Percentiles rank a stretch among this genome's conserved stretches.
Conservation (phyloP, 2,113 vertebrate genomes). For the Peromyscus leucopus region DNA sequence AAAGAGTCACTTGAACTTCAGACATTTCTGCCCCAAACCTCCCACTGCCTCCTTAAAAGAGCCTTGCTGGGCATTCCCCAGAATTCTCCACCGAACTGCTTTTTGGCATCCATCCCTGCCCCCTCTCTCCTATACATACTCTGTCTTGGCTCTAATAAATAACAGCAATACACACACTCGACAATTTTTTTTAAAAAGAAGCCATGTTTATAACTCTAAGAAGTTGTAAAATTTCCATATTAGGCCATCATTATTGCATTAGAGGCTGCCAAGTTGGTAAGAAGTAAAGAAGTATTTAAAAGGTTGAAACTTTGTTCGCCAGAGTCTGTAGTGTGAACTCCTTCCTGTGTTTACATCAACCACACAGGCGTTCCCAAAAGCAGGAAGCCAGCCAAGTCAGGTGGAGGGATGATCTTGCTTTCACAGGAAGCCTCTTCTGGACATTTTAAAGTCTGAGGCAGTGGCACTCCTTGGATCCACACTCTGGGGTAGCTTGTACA, state of each 20-base stretch:
- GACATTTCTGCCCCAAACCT: slow-evolving; percentile 23
- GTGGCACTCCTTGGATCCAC: background rate
- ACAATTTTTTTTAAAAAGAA: slow-evolving; percentile 34
- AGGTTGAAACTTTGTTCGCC: slow-evolving; percentile 31
- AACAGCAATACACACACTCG: slow-evolving; percentile 22
- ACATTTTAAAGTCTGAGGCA: background rate
- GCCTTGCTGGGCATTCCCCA: background rate
- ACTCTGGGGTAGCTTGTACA: background rate
- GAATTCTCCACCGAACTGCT: slow-evolving; percentile 44
- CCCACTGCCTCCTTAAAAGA: background rate
- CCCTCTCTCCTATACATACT: no score
- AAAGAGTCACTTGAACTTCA: background rate
- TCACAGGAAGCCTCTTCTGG: background rate
- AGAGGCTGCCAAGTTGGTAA: slow-evolving; percentile 61
- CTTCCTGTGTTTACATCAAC: background rate
- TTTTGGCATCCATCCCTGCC: background rate
- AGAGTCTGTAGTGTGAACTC: background rate
- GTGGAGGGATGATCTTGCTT: background rate
- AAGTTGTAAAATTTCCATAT: slow-evolving; percentile 37
- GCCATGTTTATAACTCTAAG: slow-evolving; percentile 57
- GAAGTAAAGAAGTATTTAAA: slow-evolving; percentile 22
- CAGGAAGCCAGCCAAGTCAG: background rate
- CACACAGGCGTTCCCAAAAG: accelerated
- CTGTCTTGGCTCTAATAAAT: background rate
- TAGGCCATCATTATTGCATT: slow-evolving; percentile 28